These are phyloP conservation scores for Ceratotherium simum DNA, from an alignment of 2,113 vertebrate species.

Conservation along the genomic window DNA sequence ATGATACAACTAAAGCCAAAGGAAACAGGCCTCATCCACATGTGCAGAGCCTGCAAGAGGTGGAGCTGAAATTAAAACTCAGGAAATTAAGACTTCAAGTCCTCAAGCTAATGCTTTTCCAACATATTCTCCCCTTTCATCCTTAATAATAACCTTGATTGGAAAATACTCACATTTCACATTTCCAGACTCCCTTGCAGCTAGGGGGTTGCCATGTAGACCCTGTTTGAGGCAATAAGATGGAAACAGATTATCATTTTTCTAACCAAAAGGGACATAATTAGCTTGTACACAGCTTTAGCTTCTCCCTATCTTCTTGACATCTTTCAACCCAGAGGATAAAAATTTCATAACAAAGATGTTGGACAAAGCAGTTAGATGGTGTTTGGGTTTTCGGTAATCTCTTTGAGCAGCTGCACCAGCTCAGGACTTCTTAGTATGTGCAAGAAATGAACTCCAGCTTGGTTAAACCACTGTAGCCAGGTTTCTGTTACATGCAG, in stretches of 20 bases:
- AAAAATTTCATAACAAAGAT: conserved; percentile 20
- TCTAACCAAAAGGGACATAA: not conserved
- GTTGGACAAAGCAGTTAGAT: not conserved
- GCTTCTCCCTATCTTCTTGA: conserved; percentile 12
- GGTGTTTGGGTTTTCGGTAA: not conserved
- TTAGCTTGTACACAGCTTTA: not conserved
- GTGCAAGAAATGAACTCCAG: not conserved
- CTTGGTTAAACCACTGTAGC: not conserved
- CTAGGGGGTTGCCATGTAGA: not conserved
- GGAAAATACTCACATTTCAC: not conserved
- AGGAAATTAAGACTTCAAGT: not conserved
- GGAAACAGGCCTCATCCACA: not conserved
- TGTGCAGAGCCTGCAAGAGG: not conserved
- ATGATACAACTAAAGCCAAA: not conserved
- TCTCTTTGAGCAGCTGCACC: conserved; percentile 17
- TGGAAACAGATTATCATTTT: conserved; percentile 25
- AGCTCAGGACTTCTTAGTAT: not conserved
- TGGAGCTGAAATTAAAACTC: not conserved
- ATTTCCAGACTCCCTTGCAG: conserved; percentile 1
- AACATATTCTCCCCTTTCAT: not conserved
- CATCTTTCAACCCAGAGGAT: conserved; percentile 18
- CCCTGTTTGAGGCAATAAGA: not conserved
- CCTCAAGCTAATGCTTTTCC: not conserved
- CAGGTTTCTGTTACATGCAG: not conserved
- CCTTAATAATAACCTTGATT: conserved; percentile 22